Conservation (phyloP, 2,888 invertebrate genomes). For the Mesodorylaimus sp. region DNA sequence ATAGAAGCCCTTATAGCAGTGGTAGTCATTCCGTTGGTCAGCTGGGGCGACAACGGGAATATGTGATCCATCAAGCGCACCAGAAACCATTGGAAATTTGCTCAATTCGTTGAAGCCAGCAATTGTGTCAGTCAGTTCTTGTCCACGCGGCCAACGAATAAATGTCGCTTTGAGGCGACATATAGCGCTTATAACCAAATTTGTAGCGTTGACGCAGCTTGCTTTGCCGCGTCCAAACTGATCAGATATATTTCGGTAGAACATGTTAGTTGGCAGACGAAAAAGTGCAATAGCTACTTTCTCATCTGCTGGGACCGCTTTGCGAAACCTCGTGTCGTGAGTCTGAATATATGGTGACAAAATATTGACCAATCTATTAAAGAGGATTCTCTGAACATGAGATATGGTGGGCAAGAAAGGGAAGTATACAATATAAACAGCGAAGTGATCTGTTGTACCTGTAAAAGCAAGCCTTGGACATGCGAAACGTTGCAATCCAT, state of each 20-base stretch:
- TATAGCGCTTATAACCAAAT: not conserved
- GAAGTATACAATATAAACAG: too few relatives aligned
- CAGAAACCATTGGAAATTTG: not conserved
- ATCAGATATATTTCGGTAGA: not conserved
- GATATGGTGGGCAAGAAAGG: too few relatives aligned
- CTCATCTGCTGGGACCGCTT: not conserved
- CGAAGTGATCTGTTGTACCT: too few relatives aligned
- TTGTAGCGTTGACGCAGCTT: not conserved
- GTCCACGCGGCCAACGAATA: not conserved
- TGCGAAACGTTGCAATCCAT: not conserved
- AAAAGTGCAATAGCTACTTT: not conserved
- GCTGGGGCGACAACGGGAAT: not conserved
- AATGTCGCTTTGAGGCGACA: not conserved
- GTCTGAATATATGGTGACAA: not conserved
- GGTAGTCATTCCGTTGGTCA: not conserved
- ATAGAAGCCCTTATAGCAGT: not conserved
- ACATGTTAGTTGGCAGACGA: not conserved
- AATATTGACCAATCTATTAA: not conserved
- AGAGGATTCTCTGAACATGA: too few relatives aligned
- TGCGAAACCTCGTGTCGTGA: not conserved
- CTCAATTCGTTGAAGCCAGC: not conserved
- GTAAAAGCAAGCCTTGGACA: not conserved
- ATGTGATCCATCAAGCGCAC: not conserved
- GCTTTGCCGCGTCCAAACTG: not conserved
- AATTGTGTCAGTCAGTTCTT: not conserved